Percentiles rank a stretch among this genome's conserved stretches.
These are phyloP conservation scores for Resseliella maxima DNA, from an alignment of 2,888 invertebrate species.

Conservation along the genomic window DNA sequence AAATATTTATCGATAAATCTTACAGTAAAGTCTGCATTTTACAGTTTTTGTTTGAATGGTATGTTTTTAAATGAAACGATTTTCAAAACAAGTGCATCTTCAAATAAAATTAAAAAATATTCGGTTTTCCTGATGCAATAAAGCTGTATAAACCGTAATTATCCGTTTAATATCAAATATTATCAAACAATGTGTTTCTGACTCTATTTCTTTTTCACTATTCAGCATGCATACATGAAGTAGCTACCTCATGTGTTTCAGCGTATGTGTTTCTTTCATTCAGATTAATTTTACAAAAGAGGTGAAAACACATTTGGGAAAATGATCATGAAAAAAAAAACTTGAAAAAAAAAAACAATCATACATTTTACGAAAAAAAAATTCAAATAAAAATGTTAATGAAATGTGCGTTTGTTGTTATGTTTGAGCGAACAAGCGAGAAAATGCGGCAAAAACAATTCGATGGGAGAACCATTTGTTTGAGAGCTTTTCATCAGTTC, in stretches of 20 bases:
- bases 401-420: not conserved
- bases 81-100: not conserved
- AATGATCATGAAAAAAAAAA: not conserved
- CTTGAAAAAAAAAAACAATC: not conserved
- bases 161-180: too few relatives aligned
- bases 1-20: constrained; percentile 21
- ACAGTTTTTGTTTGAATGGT: too few relatives aligned
- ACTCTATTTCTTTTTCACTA: too few relatives aligned
- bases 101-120: too few relatives aligned
- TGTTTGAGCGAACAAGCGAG: too few relatives aligned
- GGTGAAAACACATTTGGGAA: not conserved
- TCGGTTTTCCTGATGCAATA: too few relatives aligned
- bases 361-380: not conserved
- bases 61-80: not conserved
- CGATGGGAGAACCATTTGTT: not conserved
- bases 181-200: too few relatives aligned
- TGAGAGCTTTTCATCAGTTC: not conserved
- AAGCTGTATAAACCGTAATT: too few relatives aligned
- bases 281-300: not conserved
- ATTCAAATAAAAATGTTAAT: not conserved
- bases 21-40: constrained; percentile 33
- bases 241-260: too few relatives aligned
- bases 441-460: too few relatives aligned
- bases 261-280: not conserved
- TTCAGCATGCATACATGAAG: too few relatives aligned